A percentile compares a stretch with the other conserved stretches of the same genome.
These are phyloP conservation scores for Holothuria scabra DNA, from an alignment of 53 echinoderm and acorn worm genomes.

Conservation along the genomic window DNA sequence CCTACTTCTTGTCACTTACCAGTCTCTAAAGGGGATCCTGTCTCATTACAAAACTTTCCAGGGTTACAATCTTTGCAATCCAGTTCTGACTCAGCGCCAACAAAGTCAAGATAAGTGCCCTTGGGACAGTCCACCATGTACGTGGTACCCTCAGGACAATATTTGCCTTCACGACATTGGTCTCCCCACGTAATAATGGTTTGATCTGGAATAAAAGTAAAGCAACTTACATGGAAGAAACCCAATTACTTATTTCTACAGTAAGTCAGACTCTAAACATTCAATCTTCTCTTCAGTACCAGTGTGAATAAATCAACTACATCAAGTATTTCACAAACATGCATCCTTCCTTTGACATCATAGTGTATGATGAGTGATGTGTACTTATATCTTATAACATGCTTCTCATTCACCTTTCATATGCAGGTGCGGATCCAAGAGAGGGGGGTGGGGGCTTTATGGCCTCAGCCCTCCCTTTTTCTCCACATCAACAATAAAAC, in stretches of 20 bases:
- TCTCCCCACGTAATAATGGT: constrained; percentile 94
- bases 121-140: constrained; percentile 81
- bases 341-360: not conserved
- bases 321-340: too few species aligned
- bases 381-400: too few species aligned
- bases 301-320: too few species aligned
- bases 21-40: constrained; percentile 70
- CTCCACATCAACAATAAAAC: too few species aligned
- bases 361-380: too few species aligned
- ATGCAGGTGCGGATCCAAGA: too few species aligned
- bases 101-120: constrained; percentile 86
- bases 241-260: too few species aligned
- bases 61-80: constrained; percentile 86
- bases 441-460: too few species aligned
- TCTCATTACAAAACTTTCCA: constrained; percentile 80
- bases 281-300: too few species aligned
- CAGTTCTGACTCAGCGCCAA: constrained; percentile 64
- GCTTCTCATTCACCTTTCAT: too few species aligned
- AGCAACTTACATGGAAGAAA: not conserved
- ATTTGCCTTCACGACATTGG: constrained; percentile 81
- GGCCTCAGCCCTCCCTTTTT: too few species aligned
- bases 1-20: constrained; percentile 47
- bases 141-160: constrained; percentile 83
- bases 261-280: too few species aligned
- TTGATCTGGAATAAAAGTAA: constrained; percentile 56